Evolutionary conservation across 2,113 vertebrate species (phyloP).

Genomic region (Canis aureus): DNA sequence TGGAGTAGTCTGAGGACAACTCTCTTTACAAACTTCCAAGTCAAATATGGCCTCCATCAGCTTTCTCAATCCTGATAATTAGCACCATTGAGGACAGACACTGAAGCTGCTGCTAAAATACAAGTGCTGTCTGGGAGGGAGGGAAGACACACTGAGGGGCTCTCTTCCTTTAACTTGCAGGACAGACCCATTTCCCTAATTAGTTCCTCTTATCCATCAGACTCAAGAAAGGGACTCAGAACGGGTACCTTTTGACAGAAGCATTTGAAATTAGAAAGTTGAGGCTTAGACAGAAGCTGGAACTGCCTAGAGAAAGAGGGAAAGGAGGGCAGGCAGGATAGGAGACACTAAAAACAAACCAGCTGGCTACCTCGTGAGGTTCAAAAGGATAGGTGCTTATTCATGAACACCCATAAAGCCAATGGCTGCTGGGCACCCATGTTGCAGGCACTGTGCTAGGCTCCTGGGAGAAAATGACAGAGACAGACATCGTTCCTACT

Average conservation of each 20-base stretch:
- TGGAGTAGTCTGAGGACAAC: no score
- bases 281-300: not conserved
- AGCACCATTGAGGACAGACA: rapidly evolving
- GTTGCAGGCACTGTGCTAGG: not conserved
- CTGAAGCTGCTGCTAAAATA: not conserved
- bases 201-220: not conserved
- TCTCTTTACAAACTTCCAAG: not conserved
- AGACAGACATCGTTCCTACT: not conserved
- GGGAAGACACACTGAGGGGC: rapidly evolving
- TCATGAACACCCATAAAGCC: not conserved
- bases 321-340: not conserved
- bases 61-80: not conserved
- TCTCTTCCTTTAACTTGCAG: not conserved
- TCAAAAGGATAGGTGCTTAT: rapidly evolving
- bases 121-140: not conserved
- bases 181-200: not conserved
- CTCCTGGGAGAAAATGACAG: not conserved
- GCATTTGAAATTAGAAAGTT: not conserved
- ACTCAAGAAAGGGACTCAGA: not conserved
- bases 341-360: not conserved
- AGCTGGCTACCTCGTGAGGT: not conserved
- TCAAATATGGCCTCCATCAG: rapidly evolving
- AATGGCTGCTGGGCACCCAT: rapidly evolving
- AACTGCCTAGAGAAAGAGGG: not conserved
- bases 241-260: not conserved